These are phyloP conservation scores for Archegozetes longisetosus DNA, from an alignment of 1,140 invertebrate species.

Conservation along the genomic window DNA sequence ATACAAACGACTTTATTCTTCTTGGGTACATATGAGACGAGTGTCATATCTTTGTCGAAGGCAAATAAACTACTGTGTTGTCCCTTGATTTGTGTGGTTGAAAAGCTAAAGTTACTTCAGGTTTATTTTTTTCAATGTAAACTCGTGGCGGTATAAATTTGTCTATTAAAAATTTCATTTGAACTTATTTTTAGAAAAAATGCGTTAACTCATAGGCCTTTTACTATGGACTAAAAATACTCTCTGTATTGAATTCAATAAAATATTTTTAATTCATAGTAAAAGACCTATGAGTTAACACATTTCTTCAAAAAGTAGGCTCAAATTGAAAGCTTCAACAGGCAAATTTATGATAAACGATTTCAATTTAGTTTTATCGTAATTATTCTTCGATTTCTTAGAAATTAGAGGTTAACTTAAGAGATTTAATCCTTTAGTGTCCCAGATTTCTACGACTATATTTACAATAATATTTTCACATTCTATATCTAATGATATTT, in stretches of 20 bases:
- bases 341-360: conserved; percentile 15
- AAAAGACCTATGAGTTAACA: too few relatives aligned
- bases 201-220: too few relatives aligned
- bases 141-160: too few relatives aligned
- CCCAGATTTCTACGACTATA: conserved; percentile 11
- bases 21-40: conserved; percentile 21
- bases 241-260: too few relatives aligned
- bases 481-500: too few relatives aligned
- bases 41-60: conserved; percentile 16
- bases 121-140: conserved; percentile 20
- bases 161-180: too few relatives aligned
- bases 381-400: conserved; percentile 13
- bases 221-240: too few relatives aligned
- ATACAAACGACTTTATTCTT: conserved; percentile 21
- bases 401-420: conserved; percentile 13
- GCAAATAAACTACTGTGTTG: conserved; percentile 10
- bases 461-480: too few relatives aligned
- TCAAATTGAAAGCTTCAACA: too few relatives aligned
- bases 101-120: conserved; percentile 18
- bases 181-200: too few relatives aligned
- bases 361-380: conserved; percentile 16
- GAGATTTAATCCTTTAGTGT: conserved; percentile 16
- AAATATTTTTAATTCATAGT: too few relatives aligned
- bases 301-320: too few relatives aligned
- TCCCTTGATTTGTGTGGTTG: conserved; percentile 3